Percentiles rank a stretch among this genome's conserved stretches.
phyloP scores from a whole-genome alignment of 2,888 invertebrate genomes.

The Folsomia manolachei region DNA sequence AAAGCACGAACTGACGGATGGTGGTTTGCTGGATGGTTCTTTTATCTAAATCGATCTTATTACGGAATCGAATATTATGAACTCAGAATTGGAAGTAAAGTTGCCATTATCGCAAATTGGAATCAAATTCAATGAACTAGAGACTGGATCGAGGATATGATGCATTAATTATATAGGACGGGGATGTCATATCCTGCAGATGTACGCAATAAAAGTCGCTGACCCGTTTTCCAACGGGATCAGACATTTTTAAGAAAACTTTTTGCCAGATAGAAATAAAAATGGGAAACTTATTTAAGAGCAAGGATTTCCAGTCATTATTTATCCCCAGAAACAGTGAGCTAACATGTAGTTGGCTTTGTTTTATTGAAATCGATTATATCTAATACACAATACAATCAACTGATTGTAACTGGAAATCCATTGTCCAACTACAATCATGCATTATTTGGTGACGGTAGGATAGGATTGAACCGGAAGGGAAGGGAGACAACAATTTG shows the following conservation, averaged over 20 bases:
- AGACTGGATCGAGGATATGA: neutral
- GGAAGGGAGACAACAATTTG: no score
- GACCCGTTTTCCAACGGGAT: neutral
- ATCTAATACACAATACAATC: no score
- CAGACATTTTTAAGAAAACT: neutral
- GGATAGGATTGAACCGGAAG: neutral
- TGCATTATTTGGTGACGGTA: no score
- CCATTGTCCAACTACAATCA: no score
- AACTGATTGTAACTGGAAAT: no score
- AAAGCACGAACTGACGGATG: neutral
- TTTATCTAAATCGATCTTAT: neutral
- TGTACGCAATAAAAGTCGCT: no score
- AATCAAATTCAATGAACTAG: neutral
- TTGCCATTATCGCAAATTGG: neutral
- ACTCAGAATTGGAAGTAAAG: neutral
- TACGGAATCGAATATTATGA: neutral
- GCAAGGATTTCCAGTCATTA: no score
- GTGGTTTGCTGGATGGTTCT: neutral
- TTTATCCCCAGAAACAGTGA: no score
- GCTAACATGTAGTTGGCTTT: no score
- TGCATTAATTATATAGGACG: neutral
- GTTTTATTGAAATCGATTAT: no score
- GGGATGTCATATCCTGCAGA: no score
- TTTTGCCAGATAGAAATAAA: neutral
- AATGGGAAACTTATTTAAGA: neutral